Evolutionary conservation across 2,888 invertebrate species (phyloP).

Genomic region (Chironomus riparius): DNA sequence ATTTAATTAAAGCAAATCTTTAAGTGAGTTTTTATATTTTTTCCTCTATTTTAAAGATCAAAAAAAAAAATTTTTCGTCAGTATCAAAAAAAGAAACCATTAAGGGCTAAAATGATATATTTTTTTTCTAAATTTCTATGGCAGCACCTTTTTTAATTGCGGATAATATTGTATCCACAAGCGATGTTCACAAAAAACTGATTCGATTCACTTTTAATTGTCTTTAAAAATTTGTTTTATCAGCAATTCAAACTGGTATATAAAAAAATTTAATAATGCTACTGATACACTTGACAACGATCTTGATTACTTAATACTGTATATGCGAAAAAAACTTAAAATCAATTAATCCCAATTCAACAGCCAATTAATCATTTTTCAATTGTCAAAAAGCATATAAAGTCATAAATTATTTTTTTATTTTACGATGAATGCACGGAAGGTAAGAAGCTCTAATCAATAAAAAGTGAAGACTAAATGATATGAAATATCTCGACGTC

Average conservation of each 20-base stretch:
- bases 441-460: not conserved
- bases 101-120: not conserved
- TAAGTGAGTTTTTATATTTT: not conserved
- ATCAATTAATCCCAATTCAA: not conserved
- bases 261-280: not conserved
- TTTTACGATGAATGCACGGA: not conserved
- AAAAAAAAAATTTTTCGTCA: not conserved
- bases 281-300: not conserved
- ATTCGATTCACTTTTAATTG: not conserved
- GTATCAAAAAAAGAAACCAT: not conserved
- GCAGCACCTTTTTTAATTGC: not conserved
- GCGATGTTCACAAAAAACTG: not conserved
- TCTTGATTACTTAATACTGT: not conserved
- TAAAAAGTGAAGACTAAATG: not conserved
- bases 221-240: not conserved
- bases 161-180: not conserved
- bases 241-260: not conserved
- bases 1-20: not conserved
- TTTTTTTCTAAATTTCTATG: not conserved
- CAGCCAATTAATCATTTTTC: constrained; percentile 1
- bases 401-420: not conserved
- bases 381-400: not conserved
- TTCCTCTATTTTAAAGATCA: no score
- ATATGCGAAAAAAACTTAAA: not conserved
- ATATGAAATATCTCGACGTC: not conserved